Base-by-base conservation (phyloP, 2,113 vertebrate genomes). In the Dicentrarchus labrax region DNA sequence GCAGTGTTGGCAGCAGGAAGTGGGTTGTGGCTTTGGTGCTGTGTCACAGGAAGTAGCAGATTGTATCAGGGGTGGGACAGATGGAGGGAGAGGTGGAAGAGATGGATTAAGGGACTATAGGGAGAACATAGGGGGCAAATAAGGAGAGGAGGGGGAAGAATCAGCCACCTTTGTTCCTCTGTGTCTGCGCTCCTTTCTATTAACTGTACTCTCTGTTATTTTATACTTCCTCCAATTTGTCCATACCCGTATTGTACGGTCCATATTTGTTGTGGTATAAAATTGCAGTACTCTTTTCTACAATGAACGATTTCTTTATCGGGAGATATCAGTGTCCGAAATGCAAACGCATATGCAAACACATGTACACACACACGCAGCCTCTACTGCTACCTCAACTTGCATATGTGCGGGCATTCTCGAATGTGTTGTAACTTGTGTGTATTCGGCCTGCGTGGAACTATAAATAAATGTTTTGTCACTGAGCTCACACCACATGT, bases 1-100 rank as follows among this genome's bases (percentile, higher is more conserved):
- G 93, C 82, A 86, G 89, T 78, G 78, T 56, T 86, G 86, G 86
- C 79, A 93, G 86, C 93, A 95, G 95, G 95, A 96, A 96, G 92
- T 93, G 80, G 93, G 92, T 56, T 91, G 90, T 80, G 83, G 87
- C 82, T 83, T 82, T 72, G 76, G 51, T 87, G 89, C 88, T 88
- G 82, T 94, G 93, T 95, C 93, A 95, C 90, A 88, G 94, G 94
- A 95, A 94, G 91, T 60, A 85, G 75, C 90, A 93, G 94, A 95
- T 96, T 94, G 88, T 95, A 94, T 95, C 93, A 86, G 39, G 65
- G 86, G 80, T 39, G 57, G 73, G 89, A 93, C 93, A 93, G 91
- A 94, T 93, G 91, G 93, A 88, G 78, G 88, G 84, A 76, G 67
- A 81, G 72, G 76, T 78, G 80, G 81, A 74, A 86, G 85, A 86